These are phyloP conservation scores for Cryptotis parvus DNA, from an alignment of 2,113 vertebrate species.

Conservation along the genomic window DNA sequence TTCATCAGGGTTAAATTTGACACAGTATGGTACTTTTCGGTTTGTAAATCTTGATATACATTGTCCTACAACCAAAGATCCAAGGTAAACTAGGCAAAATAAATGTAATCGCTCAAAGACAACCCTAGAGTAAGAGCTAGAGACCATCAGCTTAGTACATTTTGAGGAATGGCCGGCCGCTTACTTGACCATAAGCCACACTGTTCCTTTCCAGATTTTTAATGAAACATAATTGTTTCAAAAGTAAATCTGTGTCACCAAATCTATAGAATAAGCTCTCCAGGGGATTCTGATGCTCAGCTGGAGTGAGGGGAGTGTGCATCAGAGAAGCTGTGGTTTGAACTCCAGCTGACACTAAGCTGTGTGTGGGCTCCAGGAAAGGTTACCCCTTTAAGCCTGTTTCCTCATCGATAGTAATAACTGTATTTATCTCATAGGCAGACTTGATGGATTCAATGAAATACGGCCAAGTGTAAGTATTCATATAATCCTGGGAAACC, in stretches of 20 bases:
- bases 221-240: constrained; percentile 41
- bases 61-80: constrained; percentile 90
- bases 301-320: not conserved
- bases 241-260: constrained; percentile 34
- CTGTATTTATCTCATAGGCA: not conserved
- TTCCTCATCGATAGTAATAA: constrained; percentile 7
- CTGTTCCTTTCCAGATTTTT: constrained; percentile 26
- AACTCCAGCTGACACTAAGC: not conserved
- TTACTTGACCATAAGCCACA: constrained; percentile 4
- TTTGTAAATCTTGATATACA: constrained; percentile 98
- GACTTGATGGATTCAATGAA: constrained; percentile 28
- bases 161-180: constrained; percentile 23
- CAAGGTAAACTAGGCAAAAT: constrained; percentile 27
- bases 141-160: not conserved
- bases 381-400: not conserved
- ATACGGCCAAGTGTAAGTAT: not conserved
- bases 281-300: not conserved
- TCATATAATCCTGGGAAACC: constrained; percentile 29
- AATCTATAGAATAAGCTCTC: not conserved
- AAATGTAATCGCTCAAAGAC: constrained; percentile 9
- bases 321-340: not conserved
- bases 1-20: constrained; percentile 99
- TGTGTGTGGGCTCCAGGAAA: not conserved
- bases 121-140: not conserved
- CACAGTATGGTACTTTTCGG: constrained; percentile 98